phyloP scores from a whole-genome alignment of 2,797 vertebrate genomes.

The Trachops cirrhosus region DNA sequence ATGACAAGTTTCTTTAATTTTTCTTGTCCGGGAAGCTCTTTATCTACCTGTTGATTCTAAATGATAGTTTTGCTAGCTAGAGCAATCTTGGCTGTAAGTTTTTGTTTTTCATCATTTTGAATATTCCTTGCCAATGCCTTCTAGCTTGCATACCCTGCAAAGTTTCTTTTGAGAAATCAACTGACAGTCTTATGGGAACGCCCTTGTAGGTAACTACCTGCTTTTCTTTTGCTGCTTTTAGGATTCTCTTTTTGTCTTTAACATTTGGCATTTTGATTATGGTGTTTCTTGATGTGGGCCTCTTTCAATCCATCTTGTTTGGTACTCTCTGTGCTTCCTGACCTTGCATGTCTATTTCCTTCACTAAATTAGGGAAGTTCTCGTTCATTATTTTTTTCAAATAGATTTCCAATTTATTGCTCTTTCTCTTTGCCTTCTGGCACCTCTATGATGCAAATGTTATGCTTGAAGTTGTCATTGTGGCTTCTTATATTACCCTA shows the following conservation, averaged over 20 bases:
- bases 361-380: not conserved
- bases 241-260: not conserved
- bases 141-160: not conserved
- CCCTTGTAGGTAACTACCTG: not conserved
- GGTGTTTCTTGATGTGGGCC: not conserved
- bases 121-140: not conserved
- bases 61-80: not conserved
- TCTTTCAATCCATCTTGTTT: too few species aligned
- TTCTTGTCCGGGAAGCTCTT: not conserved
- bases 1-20: not conserved
- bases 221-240: not conserved
- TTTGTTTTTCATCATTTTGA: not conserved
- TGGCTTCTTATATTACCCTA: not conserved
- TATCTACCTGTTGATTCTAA: not conserved
- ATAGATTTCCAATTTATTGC: not conserved
- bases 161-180: not conserved
- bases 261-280: not conserved
- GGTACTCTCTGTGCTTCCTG: not conserved
- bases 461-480: not conserved
- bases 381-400: not conserved
- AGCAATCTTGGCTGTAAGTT: not conserved
- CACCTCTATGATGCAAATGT: not conserved
- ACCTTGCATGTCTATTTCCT: not conserved
- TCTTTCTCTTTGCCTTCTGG: not conserved
- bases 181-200: not conserved